phyloP scores from a whole-genome alignment of 2,113 vertebrate species.

The Chitala chitala region DNA sequence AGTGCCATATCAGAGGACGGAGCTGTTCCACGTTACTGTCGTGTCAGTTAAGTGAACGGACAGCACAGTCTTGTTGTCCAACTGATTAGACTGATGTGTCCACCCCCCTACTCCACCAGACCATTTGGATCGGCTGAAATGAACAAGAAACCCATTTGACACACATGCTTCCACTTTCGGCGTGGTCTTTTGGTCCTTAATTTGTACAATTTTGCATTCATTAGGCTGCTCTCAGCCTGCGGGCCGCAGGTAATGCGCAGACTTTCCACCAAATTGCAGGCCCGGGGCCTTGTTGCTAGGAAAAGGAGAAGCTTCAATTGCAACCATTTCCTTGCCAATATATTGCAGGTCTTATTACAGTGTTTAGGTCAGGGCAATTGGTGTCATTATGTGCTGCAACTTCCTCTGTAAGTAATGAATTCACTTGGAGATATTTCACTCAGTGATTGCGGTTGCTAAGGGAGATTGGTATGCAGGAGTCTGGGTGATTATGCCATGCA shows the following conservation, averaged over 20 bases:
- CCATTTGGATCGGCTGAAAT: conserved; percentile 47
- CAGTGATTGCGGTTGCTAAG: conserved; percentile 83
- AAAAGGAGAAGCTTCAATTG: conserved; percentile 78
- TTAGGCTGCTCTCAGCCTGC: conserved; percentile 57
- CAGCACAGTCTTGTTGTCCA: conserved; percentile 45
- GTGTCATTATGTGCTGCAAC: conserved; percentile 92
- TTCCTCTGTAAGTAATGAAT: conserved; percentile 93
- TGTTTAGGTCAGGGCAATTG: conserved; percentile 90
- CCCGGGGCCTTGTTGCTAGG: conserved; percentile 72
- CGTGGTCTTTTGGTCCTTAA: conserved; percentile 54
- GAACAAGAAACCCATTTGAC: conserved; percentile 53
- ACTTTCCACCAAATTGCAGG: conserved; percentile 56
- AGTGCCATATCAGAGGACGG: not conserved
- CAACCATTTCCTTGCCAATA: conserved; percentile 81
- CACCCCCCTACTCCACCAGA: too few relatives aligned
- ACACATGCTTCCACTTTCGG: conserved; percentile 68
- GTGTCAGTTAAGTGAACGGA: not conserved
- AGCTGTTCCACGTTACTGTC: not conserved
- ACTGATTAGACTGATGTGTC: conserved; percentile 41
- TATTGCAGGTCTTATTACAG: conserved; percentile 85
- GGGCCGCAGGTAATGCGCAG: conserved; percentile 64
- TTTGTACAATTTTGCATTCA: conserved; percentile 64
- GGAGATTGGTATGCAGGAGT: conserved; percentile 80
- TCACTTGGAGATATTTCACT: conserved; percentile 84
- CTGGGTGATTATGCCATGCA: conserved; percentile 63